A percentile compares a stretch with the other conserved stretches of the same genome.
Conservation (phyloP, 2,888 invertebrate genomes). For the Drosophila neoperkinsi region DNA sequence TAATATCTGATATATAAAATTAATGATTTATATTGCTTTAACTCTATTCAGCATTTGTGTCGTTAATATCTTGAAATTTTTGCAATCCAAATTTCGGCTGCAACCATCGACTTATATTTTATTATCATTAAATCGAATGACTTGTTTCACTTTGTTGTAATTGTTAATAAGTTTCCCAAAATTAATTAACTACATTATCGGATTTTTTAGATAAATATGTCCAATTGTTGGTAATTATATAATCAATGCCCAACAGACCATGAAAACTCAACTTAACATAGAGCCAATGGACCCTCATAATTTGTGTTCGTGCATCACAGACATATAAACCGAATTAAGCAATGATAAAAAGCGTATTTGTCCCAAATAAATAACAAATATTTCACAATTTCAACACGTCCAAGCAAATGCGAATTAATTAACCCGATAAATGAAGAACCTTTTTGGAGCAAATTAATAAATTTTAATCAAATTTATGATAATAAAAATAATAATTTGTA, state of each 20-base stretch:
- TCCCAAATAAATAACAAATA: neutral
- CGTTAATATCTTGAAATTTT: too few relatives aligned
- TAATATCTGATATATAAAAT: neutral
- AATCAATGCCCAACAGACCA: neutral
- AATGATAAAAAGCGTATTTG: neutral
- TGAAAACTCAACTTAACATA: neutral
- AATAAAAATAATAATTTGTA: neutral
- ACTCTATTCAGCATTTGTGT: neutral
- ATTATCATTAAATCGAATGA: neutral
- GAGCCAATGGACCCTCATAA: neutral
- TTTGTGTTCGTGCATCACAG: neutral
- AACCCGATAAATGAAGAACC: slow-evolving; percentile 14
- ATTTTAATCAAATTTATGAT: slow-evolving; percentile 12
- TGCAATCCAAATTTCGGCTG: neutral
- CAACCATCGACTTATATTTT: neutral
- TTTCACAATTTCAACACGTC: neutral
- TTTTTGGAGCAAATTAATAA: neutral
- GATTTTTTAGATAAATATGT: neutral
- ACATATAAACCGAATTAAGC: neutral
- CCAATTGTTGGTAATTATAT: too few relatives aligned
- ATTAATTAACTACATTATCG: neutral
- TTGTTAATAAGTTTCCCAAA: neutral
- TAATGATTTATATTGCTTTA: neutral
- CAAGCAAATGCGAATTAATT: neutral
- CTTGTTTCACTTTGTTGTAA: neutral